These are phyloP conservation scores for Xestia sexstrigata DNA, from an alignment of 2,888 invertebrate species.

Conservation along the genomic window DNA sequence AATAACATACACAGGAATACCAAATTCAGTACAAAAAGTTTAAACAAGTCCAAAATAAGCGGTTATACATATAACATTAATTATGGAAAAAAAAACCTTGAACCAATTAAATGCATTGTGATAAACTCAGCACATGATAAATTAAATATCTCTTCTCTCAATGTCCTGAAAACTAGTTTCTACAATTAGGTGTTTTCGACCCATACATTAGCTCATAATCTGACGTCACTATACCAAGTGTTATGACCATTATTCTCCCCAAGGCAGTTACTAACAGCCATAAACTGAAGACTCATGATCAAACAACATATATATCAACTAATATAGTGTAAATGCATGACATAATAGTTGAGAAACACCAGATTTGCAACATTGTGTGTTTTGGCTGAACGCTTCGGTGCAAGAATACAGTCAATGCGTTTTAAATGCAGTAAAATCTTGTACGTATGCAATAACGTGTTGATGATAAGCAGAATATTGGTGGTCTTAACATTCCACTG, in stretches of 20 bases:
- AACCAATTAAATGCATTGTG: background rate
- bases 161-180: background rate
- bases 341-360: conserved; percentile 50
- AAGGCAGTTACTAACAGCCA: conserved; percentile 22
- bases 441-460: conserved; percentile 6
- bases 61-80: too few relatives aligned
- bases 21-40: background rate
- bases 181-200: background rate
- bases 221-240: conserved; percentile 29
- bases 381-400: conserved; percentile 28
- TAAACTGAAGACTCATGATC: conserved; percentile 41
- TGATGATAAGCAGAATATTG: conserved; percentile 24
- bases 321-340: conserved; percentile 42
- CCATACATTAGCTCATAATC: background rate
- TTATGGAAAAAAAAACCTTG: background rate
- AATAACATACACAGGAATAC: background rate
- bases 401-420: conserved; percentile 44
- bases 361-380: conserved; percentile 41
- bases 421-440: conserved; percentile 50
- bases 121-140: background rate
- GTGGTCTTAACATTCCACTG: conserved; percentile 29
- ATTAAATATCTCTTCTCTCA: background rate
- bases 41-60: background rate
- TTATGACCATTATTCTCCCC: conserved; percentile 21
- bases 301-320: conserved; percentile 15